A percentile compares a stretch with the other conserved stretches of the same genome.
Conservation (phyloP, 2,888 invertebrate species). For the Zygogramma bicolorata region DNA sequence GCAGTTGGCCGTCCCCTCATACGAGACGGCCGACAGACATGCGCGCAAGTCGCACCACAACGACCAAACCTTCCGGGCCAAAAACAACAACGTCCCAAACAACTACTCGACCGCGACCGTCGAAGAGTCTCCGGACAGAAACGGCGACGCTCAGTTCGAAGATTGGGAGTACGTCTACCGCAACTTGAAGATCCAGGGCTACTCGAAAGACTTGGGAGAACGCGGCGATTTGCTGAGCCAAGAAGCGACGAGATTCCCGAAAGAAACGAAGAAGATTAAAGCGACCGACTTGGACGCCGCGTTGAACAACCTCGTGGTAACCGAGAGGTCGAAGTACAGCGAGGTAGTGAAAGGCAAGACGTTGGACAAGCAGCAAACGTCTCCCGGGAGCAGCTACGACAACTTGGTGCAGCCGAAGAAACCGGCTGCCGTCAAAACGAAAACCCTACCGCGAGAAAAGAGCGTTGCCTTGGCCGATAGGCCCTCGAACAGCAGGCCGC, state of each 20-base stretch:
- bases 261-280: constrained; percentile 68
- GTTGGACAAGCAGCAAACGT: constrained; percentile 33
- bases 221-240: constrained; percentile 75
- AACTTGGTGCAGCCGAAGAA: constrained; percentile 52
- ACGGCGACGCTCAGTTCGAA: constrained; percentile 67
- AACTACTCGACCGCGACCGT: no score
- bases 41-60: constrained; percentile 27
- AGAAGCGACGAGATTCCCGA: constrained; percentile 60
- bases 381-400: constrained; percentile 64
- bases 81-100: constrained; percentile 28
- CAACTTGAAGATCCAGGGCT: constrained; percentile 81
- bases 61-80: constrained; percentile 28
- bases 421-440: constrained; percentile 37
- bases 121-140: constrained; percentile 34
- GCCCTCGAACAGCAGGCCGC: constrained; percentile 54
- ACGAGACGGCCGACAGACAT: constrained; percentile 57
- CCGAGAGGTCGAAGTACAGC: constrained; percentile 69
- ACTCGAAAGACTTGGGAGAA: constrained; percentile 75
- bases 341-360: constrained; percentile 65
- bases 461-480: constrained; percentile 63
- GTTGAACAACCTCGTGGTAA: constrained; percentile 69
- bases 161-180: constrained; percentile 86
- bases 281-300: constrained; percentile 72
- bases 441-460: constrained; percentile 65
- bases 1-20: constrained; percentile 57